Conservation (phyloP, 2,888 invertebrate genomes). For the Eupithecia abbreviata region DNA sequence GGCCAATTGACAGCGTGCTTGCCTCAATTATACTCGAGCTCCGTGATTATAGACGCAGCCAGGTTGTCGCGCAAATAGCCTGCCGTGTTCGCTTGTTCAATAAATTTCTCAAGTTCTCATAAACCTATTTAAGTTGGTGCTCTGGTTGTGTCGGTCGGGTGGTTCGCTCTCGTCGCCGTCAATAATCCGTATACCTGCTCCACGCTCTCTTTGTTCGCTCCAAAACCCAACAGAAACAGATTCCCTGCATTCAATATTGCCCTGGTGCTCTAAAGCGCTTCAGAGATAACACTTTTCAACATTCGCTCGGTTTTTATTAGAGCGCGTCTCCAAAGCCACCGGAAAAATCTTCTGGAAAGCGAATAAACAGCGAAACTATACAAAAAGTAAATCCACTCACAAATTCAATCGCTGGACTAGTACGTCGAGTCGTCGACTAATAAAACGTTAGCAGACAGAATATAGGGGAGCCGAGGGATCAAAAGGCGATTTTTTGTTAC, state of each 20-base stretch:
- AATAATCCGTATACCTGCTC: slow-evolving; percentile 72
- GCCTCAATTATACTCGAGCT: slow-evolving; percentile 20
- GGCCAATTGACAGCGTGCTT: slow-evolving; percentile 52
- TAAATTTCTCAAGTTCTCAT: slow-evolving; percentile 71
- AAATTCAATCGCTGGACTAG: slow-evolving; percentile 68
- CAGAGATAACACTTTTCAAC: slow-evolving; percentile 20
- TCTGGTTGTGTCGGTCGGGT: slow-evolving; percentile 36
- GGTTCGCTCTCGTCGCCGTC: slow-evolving; percentile 64
- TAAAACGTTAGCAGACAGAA: slow-evolving; percentile 79
- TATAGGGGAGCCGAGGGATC: slow-evolving; percentile 76
- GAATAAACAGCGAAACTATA: slow-evolving; percentile 35
- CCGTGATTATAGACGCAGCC: not conserved
- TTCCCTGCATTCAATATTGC: slow-evolving; percentile 48
- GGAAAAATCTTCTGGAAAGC: slow-evolving; percentile 33
- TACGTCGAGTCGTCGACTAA: slow-evolving; percentile 73
- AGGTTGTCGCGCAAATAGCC: slow-evolving; percentile 39
- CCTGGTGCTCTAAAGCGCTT: slow-evolving; percentile 17
- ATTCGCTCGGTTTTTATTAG: slow-evolving; percentile 39
- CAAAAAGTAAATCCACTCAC: slow-evolving; percentile 44
- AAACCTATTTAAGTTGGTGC: slow-evolving; percentile 69
- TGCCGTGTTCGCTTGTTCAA: slow-evolving; percentile 39
- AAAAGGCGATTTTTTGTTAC: slow-evolving; percentile 82
- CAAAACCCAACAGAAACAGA: slow-evolving; percentile 59
- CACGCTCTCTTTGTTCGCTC: slow-evolving; percentile 73
- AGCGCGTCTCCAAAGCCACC: slow-evolving; percentile 60